phyloP scores from a whole-genome alignment of 1,140 invertebrate genomes.

The Sinonovacula constricta region DNA sequence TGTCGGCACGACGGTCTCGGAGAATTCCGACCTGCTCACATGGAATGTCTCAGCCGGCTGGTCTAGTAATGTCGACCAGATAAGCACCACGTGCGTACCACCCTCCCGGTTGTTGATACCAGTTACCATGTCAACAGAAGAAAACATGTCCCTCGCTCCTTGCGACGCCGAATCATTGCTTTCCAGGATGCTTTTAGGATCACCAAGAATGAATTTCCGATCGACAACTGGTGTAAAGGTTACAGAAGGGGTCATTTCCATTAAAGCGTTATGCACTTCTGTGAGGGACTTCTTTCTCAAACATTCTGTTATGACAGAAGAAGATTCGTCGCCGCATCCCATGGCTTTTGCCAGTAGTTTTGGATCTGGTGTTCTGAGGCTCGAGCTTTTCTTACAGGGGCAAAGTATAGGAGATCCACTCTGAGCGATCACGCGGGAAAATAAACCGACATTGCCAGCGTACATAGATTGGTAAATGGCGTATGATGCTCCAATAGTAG shows the following conservation, averaged over 20 bases:
- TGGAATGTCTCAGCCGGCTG: background rate
- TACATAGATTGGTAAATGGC: conserved; percentile 31
- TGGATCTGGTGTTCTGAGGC: background rate
- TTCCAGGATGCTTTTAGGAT: conserved; percentile 6
- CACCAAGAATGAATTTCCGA: background rate
- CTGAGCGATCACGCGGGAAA: conserved; percentile 27
- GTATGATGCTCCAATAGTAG: conserved; percentile 23
- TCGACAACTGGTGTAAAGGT: conserved; percentile 27
- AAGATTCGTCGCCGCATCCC: background rate
- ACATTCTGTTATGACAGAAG: background rate
- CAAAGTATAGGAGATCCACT: conserved; percentile 12
- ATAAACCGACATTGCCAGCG: conserved; percentile 9
- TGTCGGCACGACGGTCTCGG: conserved; percentile 20
- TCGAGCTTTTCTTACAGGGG: background rate
- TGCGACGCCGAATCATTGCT: background rate
- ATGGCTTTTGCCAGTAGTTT: background rate
- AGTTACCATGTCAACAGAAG: conserved; percentile 13
- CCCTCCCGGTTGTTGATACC: conserved; percentile 39
- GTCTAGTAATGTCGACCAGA: conserved; percentile 17
- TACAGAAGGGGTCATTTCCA: background rate
- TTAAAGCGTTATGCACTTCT: conserved; percentile 8
- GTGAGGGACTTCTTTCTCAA: conserved; percentile 5
- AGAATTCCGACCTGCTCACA: conserved; percentile 1
- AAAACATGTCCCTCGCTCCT: background rate
- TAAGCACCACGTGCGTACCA: background rate